Base-by-base conservation (phyloP, 2,797 vertebrate species). In the Acrossocheilus wenchowensis region DNA sequence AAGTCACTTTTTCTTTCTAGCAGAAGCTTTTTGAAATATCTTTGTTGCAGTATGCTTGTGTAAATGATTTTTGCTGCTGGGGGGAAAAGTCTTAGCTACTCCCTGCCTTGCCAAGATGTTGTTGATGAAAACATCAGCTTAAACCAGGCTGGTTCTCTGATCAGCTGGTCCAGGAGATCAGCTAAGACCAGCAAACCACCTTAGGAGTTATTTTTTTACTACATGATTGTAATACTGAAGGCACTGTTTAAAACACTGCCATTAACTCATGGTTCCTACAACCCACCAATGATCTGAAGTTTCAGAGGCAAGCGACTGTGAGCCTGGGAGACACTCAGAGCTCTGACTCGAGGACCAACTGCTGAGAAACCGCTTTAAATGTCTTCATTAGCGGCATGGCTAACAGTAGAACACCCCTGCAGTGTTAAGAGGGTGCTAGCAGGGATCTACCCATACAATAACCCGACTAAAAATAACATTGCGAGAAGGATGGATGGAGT, bases 371-470 rank as follows among this genome's bases (percentile, higher is more conserved):
- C 0, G 15, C 45, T 86, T 52, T 66, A 81, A 80, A 71, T 79
- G 21, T 71, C 81, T 78, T 83, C 73, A 78, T 79, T 48, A 83
- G 41, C 2, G 0, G 75, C 64, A 26, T 12, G 36, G 74, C 73
- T 83, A 78, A 87, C 68, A 48, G 50, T 26, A 30, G 26, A 77
- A 79, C 54, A 81, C 26, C 69, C 52, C 84, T 66, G 78, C 71
- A 82, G 78, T 36, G 50, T 69, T 69, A 83, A 72, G 62, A 62
- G 48, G 66, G 86, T 85, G 54, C 77, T 80, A 36, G 54, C 77
- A 85, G 30, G 69, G 52, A 50, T 41, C 83, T 34, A 23, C 75
- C 50, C 77, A 36, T 85, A 85, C 52, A 80, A 80, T 85, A 85
- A 50, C 19, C 84, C 4, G 11, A 78, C 74, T 88, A 85, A 82